Conservation (phyloP, 2,797 vertebrate species). For the Sparidentex hasta region DNA sequence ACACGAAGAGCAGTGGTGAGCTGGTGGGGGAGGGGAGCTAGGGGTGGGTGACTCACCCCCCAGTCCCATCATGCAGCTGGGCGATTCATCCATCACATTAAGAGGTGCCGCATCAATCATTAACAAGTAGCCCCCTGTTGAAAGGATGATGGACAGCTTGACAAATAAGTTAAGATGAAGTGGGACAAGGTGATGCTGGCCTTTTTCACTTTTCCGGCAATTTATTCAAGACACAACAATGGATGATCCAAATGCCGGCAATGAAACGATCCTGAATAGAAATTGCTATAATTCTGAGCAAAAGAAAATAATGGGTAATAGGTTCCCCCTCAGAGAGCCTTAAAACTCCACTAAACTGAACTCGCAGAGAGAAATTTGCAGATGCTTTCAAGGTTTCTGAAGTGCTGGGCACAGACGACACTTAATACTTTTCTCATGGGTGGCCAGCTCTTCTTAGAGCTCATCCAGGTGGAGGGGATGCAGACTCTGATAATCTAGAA, state of each 20-base stretch:
- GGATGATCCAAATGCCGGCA: slow-evolving; percentile 51
- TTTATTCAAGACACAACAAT: slow-evolving; percentile 63
- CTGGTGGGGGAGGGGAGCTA: slow-evolving; percentile 37
- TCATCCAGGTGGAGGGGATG: slow-evolving; percentile 52
- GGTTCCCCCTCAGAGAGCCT: slow-evolving; percentile 43
- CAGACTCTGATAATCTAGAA: slow-evolving; percentile 63
- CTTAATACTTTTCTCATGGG: slow-evolving; percentile 71
- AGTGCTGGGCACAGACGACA: slow-evolving; percentile 37
- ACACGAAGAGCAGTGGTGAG: slow-evolving; percentile 44
- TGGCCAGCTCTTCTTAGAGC: slow-evolving; percentile 55
- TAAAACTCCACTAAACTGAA: slow-evolving; percentile 56
- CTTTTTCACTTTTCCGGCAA: slow-evolving; percentile 63
- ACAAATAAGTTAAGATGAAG: slow-evolving; percentile 83
- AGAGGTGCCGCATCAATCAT: slow-evolving; percentile 85
- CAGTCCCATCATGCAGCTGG: slow-evolving; percentile 71
- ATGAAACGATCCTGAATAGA: slow-evolving; percentile 52
- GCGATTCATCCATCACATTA: slow-evolving; percentile 83
- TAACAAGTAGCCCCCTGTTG: slow-evolving; percentile 80
- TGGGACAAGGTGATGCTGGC: slow-evolving; percentile 76
- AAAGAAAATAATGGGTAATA: slow-evolving; percentile 62
- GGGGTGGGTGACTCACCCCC: slow-evolving; percentile 65
- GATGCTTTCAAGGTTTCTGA: slow-evolving; percentile 49
- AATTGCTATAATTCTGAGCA: slow-evolving; percentile 51
- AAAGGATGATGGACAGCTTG: slow-evolving; percentile 82
- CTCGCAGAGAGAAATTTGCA: slow-evolving; percentile 40